A percentile compares a stretch with the other conserved stretches of the same genome.
These are phyloP conservation scores for Apamea anceps DNA, from an alignment of 2,888 invertebrate genomes.

Conservation along the genomic window DNA sequence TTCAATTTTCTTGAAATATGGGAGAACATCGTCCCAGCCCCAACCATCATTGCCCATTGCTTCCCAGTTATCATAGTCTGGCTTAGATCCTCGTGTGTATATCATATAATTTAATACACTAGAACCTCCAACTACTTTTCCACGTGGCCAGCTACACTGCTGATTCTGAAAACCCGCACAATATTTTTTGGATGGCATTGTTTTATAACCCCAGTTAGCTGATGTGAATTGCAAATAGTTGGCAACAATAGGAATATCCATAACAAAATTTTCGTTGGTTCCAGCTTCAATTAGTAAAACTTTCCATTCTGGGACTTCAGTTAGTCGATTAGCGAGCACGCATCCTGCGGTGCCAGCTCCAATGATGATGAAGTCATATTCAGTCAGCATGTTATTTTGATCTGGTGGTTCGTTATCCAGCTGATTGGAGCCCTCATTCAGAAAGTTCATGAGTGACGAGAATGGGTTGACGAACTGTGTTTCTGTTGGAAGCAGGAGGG, in stretches of 20 bases:
- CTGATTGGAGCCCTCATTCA: slow-evolving; percentile 89
- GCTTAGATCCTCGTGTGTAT: slow-evolving; percentile 92
- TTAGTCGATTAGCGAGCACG: slow-evolving; percentile 93
- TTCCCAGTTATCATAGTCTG: slow-evolving; percentile 95
- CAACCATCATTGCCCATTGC: slow-evolving; percentile 93
- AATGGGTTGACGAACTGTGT: slow-evolving; percentile 82
- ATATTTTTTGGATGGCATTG: slow-evolving; percentile 93
- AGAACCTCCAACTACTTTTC: slow-evolving; percentile 95
- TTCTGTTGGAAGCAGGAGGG: slow-evolving; percentile 73
- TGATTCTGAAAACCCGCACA: slow-evolving; percentile 94
- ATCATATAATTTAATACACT: slow-evolving; percentile 95
- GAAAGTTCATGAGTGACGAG: slow-evolving; percentile 88
- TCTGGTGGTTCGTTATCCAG: slow-evolving; percentile 89
- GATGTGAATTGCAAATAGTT: slow-evolving; percentile 93
- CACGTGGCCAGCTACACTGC: slow-evolving; percentile 94
- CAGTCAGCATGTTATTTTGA: slow-evolving; percentile 84
- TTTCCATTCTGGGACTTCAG: slow-evolving; percentile 92
- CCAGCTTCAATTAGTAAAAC: slow-evolving; percentile 94
- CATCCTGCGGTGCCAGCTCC: slow-evolving; percentile 96
- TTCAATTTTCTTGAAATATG: slow-evolving; percentile 95
- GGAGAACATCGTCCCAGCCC: slow-evolving; percentile 93
- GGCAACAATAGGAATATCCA: slow-evolving; percentile 94
- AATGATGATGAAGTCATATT: slow-evolving; percentile 94
- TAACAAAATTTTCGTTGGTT: slow-evolving; percentile 92
- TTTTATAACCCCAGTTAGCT: slow-evolving; percentile 95